Conservation (phyloP, 2,888 invertebrate species). For the Eugnorisma glareosa region DNA sequence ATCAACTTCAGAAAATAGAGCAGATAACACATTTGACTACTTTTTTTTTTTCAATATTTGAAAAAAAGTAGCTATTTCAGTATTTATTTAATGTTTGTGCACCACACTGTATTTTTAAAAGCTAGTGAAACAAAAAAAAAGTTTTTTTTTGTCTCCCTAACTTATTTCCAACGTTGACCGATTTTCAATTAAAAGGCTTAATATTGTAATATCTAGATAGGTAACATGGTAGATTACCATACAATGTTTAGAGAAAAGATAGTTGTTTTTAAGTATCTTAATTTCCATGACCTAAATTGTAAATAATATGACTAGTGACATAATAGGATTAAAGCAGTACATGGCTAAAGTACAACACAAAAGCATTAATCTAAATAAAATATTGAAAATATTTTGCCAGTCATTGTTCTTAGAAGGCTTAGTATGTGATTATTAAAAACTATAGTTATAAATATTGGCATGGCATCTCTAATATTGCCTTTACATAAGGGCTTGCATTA, state of each 20-base stretch:
- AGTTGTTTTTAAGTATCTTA: neutral
- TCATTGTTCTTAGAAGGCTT: constrained; percentile 27
- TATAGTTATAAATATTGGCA: constrained; percentile 49
- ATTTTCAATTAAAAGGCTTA: neutral
- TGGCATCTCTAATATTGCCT: constrained; percentile 37
- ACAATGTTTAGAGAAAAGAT: neutral
- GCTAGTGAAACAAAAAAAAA: neutral
- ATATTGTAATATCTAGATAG: neutral
- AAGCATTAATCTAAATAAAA: constrained; percentile 36
- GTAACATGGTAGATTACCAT: neutral
- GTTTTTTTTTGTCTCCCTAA: neutral
- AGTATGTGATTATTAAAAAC: constrained; percentile 33
- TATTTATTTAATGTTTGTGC: too few relatives aligned
- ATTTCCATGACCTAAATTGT: constrained; percentile 14
- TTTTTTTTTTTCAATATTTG: too few relatives aligned
- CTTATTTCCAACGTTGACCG: neutral
- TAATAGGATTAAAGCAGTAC: constrained; percentile 32
- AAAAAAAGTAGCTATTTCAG: too few relatives aligned
- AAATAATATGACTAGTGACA: constrained; percentile 47
- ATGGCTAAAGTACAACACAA: constrained; percentile 51
- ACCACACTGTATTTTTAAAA: constrained; percentile 17
- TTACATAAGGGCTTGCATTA: constrained; percentile 50
- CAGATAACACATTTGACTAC: neutral
- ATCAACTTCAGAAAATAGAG: neutral
- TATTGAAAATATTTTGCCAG: constrained; percentile 14